These are phyloP conservation scores for Macropodus opercularis DNA, from an alignment of 2,797 vertebrate species.

Conservation along the genomic window DNA sequence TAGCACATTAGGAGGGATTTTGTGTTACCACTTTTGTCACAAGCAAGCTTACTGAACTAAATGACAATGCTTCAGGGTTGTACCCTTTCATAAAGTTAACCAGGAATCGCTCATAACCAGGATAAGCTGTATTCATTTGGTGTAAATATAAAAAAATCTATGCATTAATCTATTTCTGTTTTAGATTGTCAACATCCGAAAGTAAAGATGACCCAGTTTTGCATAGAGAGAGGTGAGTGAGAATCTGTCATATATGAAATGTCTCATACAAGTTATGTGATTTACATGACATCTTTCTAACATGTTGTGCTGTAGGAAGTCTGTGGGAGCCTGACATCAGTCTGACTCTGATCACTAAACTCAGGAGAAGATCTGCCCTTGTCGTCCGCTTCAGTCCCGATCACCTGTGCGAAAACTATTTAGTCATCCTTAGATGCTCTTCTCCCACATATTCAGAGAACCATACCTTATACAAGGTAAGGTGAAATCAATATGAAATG, in stretches of 20 bases:
- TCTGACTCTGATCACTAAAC: slow-evolving; percentile 1
- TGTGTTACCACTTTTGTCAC: no score
- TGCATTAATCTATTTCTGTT: slow-evolving; percentile 13
- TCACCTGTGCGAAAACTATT: slow-evolving; percentile 53
- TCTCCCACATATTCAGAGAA: accelerated
- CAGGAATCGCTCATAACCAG: no score
- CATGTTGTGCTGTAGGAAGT: slow-evolving; percentile 59
- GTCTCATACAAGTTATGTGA: no score
- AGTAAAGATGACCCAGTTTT: slow-evolving; percentile 68
- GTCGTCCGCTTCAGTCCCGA: slow-evolving; percentile 64
- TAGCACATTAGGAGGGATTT: no score
- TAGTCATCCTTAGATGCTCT: slow-evolving; percentile 44
- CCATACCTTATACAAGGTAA: slow-evolving; percentile 32
- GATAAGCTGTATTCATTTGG: no score
- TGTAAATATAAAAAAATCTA: no score
- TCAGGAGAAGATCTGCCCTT: slow-evolving; percentile 21
- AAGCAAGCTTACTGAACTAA: no score
- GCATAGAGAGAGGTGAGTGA: slow-evolving; percentile 74
- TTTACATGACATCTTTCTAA: not conserved
- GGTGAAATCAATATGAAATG: no score
- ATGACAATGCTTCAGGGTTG: no score
- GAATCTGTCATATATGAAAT: no score
- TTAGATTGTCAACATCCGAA: slow-evolving; percentile 67
- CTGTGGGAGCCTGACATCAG: slow-evolving; percentile 76
- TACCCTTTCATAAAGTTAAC: no score